Conservation (phyloP, 2,797 vertebrate genomes). For the Acipenser oxyrinchus region DNA sequence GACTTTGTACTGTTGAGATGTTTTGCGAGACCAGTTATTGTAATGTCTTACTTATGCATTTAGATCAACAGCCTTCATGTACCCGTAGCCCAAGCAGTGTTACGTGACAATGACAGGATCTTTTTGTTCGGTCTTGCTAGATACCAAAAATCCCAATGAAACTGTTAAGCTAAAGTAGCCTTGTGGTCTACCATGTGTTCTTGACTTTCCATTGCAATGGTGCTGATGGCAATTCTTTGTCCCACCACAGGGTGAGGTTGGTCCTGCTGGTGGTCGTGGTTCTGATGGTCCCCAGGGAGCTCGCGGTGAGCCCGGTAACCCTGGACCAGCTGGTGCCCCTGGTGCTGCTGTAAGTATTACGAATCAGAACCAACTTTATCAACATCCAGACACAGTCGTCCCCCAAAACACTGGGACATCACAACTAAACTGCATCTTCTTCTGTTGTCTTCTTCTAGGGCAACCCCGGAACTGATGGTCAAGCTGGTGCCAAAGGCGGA, state of each 20-base stretch:
- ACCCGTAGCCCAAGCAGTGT: too few species aligned
- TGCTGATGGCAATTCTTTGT: constrained; percentile 3
- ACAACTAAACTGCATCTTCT: constrained; percentile 12
- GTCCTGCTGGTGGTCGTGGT: constrained; percentile 79
- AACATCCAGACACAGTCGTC: neutral
- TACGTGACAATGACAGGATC: too few species aligned
- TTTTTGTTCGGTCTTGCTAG: too few species aligned
- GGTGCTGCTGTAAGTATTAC: constrained; percentile 77
- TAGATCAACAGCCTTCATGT: too few species aligned
- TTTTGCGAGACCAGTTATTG: too few species aligned
- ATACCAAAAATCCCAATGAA: too few species aligned
- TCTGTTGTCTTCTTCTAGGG: constrained; percentile 59
- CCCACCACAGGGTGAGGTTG: constrained; percentile 77
- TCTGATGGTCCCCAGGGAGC: constrained; percentile 85
- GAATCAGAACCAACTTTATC: neutral
- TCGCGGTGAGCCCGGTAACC: constrained; percentile 88
- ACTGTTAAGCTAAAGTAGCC: too few species aligned
- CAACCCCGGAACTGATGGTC: constrained; percentile 76
- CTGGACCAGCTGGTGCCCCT: constrained; percentile 80
- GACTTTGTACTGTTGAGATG: too few species aligned
- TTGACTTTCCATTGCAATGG: too few species aligned
- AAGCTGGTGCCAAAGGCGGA: constrained; percentile 77
- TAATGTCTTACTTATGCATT: too few species aligned
- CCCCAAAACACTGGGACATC: neutral
- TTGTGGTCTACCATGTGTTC: too few species aligned